Base-by-base conservation (phyloP, 2,113 vertebrate species). In the Pampusana beccarii region DNA sequence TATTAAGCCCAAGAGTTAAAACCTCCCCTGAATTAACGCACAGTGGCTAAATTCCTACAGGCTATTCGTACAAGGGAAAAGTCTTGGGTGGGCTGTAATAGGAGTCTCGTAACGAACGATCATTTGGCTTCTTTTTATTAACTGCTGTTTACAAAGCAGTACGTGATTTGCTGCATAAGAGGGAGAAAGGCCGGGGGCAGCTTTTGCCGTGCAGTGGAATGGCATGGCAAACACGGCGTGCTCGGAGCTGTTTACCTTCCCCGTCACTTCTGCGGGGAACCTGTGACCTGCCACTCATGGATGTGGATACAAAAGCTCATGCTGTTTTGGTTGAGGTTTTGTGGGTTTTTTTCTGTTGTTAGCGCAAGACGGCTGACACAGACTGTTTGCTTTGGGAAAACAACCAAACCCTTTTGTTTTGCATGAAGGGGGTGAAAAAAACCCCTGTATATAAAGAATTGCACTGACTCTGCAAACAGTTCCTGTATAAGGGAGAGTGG, bases 391-490 rank as follows among this genome's bases (percentile, higher is more conserved):
- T 94, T 96, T 95, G 72, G 92, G 81, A 95, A 96, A 96, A 90
- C 95, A 91, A 93, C 92, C 80, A 88, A 95, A 77, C 84, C 67
- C 80, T 94, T 96, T 97, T 96, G 96, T 95, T 95, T 96, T 74
- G 58, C 31, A 31, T 88, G 75, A 78, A 86, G 88, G 10, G 78
- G 17, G 79, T 77, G 40, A 84, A 86, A 95, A 90, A 86, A 74
- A n/a, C n/a, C 2, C 34, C 67, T 73, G 67, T 78, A 65, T 75
- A 86, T 84, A 96, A 91, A 96, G 95, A 94, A 90, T 93, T 91
- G 73, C 25, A 72, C 96, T 94, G 95, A 97, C 83, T 96, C 90
- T 94, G 95, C 96, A 96, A 94, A 96, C 80, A 88, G 75, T 72
- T 86, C 36, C 72, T 61, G 60, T 48, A 50, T 66, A 93, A 93